phyloP scores from a whole-genome alignment of 2,888 invertebrate genomes.

The Alloscopus bannaensis region DNA sequence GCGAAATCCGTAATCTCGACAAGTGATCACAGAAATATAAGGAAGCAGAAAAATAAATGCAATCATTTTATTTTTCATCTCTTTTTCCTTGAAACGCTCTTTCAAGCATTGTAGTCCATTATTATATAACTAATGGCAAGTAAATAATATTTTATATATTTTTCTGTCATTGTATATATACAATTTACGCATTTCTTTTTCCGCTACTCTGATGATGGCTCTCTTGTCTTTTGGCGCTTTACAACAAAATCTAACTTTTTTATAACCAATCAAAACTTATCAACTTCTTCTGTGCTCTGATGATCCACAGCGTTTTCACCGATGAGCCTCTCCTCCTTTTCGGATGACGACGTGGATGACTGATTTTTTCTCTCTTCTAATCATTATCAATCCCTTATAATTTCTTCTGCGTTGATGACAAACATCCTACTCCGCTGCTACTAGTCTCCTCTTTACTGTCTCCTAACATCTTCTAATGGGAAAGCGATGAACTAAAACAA shows the following conservation, averaged over 20 bases:
- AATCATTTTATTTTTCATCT: neutral
- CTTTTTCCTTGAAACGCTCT: too few relatives aligned
- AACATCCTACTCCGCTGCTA: too few relatives aligned
- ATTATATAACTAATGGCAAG: too few relatives aligned
- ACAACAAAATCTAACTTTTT: too few relatives aligned
- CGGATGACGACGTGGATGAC: neutral
- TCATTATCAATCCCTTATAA: too few relatives aligned
- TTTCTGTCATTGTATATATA: too few relatives aligned
- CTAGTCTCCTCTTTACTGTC: neutral
- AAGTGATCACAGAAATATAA: neutral
- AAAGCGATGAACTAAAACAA: neutral
- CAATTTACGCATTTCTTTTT: neutral
- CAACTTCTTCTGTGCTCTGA: neutral
- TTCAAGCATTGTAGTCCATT: too few relatives aligned
- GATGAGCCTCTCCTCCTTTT: neutral
- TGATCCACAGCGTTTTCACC: neutral
- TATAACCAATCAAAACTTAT: too few relatives aligned
- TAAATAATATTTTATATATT: too few relatives aligned
- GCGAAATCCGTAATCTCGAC: neutral
- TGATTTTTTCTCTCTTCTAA: neutral
- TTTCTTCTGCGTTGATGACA: too few relatives aligned
- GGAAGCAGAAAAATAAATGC: neutral
- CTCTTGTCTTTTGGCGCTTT: neutral
- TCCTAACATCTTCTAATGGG: neutral
- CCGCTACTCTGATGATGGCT: neutral